Evolutionary conservation across 2,888 invertebrate species (phyloP).

Genomic region (Chaetogeoica ovagalla): DNA sequence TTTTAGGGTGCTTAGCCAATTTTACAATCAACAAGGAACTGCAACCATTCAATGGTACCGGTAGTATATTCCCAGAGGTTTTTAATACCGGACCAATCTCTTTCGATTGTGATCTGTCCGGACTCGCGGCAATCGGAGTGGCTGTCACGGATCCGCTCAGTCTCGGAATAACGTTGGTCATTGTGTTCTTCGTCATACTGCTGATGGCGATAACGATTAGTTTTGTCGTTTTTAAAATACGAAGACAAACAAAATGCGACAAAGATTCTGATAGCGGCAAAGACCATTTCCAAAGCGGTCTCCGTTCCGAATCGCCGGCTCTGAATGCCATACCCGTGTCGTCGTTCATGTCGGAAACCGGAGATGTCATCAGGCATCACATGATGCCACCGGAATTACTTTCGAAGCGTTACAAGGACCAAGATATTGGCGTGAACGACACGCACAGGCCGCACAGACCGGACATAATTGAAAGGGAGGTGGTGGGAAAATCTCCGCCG

Average conservation of each 20-base stretch:
- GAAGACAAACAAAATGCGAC: slow-evolving; percentile 78
- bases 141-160: slow-evolving; percentile 83
- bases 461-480: slow-evolving; percentile 90
- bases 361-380: slow-evolving; percentile 75
- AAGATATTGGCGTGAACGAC: slow-evolving; percentile 63
- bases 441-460: slow-evolving; percentile 74
- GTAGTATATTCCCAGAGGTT: slow-evolving; percentile 76
- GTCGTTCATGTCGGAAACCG: slow-evolving; percentile 73
- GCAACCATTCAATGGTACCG: slow-evolving; percentile 86
- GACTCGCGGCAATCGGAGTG: slow-evolving; percentile 75
- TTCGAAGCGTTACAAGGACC: slow-evolving; percentile 85
- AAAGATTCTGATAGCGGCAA: slow-evolving; percentile 68
- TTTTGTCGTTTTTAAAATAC: slow-evolving; percentile 86
- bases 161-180: slow-evolving; percentile 89
- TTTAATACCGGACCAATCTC: slow-evolving; percentile 73
- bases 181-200: slow-evolving; percentile 89
- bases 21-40: slow-evolving; percentile 86
- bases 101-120: slow-evolving; percentile 72
- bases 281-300: slow-evolving; percentile 55
- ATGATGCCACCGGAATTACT: slow-evolving; percentile 78
- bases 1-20: slow-evolving; percentile 87
- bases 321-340: slow-evolving; percentile 59
- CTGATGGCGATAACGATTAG: slow-evolving; percentile 86
- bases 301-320: slow-evolving; percentile 57
- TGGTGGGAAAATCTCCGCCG: slow-evolving; percentile 80